Evolutionary conservation across 1,140 invertebrate species (phyloP).

Genomic region (Drosophila lini): DNA sequence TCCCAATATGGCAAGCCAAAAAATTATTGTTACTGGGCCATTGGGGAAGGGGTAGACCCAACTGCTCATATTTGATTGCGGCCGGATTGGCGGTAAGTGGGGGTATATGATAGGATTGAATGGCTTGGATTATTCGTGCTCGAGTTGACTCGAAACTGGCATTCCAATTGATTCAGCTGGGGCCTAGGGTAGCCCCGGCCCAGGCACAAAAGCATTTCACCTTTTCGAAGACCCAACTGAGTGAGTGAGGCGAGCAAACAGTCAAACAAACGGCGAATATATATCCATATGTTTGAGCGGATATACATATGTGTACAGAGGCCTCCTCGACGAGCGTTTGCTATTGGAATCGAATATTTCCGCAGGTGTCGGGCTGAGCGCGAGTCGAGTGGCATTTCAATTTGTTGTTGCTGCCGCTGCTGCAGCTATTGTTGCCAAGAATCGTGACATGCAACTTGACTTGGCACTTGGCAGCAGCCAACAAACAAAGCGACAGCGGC

Average conservation of each 20-base stretch:
- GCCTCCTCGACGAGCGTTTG: constrained; percentile 53
- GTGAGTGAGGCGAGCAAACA: constrained; percentile 47
- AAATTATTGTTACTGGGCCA: constrained; percentile 34
- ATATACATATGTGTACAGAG: constrained; percentile 48
- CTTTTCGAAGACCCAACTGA: constrained; percentile 51
- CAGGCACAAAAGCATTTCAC: constrained; percentile 46
- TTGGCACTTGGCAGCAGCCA: constrained; percentile 70
- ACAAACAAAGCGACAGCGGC: constrained; percentile 55
- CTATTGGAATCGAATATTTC: constrained; percentile 68
- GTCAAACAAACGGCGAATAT: constrained; percentile 40
- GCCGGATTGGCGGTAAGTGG: constrained; percentile 18
- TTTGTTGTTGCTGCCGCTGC: constrained; percentile 58
- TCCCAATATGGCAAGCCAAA: constrained; percentile 39
- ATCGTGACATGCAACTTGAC: constrained; percentile 80
- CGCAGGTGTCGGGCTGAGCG: constrained; percentile 69
- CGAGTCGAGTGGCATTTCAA: constrained; percentile 76
- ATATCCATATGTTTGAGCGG: constrained; percentile 16
- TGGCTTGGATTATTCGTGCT: constrained; percentile 49
- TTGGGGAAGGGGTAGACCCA: not conserved
- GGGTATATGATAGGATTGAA: constrained; percentile 37
- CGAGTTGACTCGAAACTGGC: constrained; percentile 47
- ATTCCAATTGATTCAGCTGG: constrained; percentile 54
- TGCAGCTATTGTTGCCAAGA: constrained; percentile 58
- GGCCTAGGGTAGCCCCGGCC: constrained; percentile 34
- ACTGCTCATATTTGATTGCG: constrained; percentile 33